phyloP scores from a whole-genome alignment of 2,113 vertebrate genomes.

The Arothron firmamentum region DNA sequence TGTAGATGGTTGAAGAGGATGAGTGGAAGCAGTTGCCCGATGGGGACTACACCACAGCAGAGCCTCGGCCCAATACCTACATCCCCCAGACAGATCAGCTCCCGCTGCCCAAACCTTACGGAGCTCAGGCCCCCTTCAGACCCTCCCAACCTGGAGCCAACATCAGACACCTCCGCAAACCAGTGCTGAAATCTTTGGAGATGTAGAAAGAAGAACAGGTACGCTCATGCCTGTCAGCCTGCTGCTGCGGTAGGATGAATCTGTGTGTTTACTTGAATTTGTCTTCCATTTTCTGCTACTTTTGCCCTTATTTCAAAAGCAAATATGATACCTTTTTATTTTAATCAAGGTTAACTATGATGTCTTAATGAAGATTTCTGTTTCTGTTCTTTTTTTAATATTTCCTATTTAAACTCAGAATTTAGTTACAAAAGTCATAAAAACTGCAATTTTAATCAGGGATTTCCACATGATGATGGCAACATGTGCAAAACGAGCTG shows the following conservation, averaged over 20 bases:
- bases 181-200: slow-evolving; percentile 42
- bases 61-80: slow-evolving; percentile 79
- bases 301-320: no score
- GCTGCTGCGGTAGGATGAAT: neutral
- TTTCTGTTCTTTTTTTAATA: no score
- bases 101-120: slow-evolving; percentile 80
- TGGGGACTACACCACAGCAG: slow-evolving; percentile 71
- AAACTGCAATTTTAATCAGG: no score
- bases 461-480: no score
- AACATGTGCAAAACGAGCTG: no score
- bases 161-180: slow-evolving; percentile 82
- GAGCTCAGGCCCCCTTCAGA: slow-evolving; percentile 81
- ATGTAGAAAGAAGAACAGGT: neutral
- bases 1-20: slow-evolving; percentile 71
- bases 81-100: slow-evolving; percentile 67
- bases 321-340: no score
- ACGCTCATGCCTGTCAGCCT: neutral
- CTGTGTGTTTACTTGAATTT: neutral
- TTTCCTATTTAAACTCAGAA: no score
- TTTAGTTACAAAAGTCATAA: no score
- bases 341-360: no score
- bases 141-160: slow-evolving; percentile 73
- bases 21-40: slow-evolving; percentile 63
- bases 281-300: no score
- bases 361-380: no score